Evolutionary conservation across 2,888 invertebrate genomes (phyloP), one percentile per base, ranked within the genome.

Genomic region (Lypha dubia): DNA sequence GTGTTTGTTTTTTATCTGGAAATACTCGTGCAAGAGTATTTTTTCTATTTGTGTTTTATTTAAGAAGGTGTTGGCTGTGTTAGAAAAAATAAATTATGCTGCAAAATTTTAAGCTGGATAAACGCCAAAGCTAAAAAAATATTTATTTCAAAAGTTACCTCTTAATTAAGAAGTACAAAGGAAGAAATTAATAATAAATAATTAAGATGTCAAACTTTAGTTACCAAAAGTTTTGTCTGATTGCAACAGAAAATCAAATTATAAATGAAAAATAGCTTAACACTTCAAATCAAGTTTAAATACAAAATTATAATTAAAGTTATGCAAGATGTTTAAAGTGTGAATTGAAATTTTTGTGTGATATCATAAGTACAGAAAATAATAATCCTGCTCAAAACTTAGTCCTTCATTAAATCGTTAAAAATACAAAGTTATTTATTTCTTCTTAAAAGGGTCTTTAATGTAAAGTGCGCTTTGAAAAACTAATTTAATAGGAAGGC

Each of bases 171-270:
- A 9, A 35, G 22, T 17, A 44, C 6, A 35, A 6, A 44, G 9
- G 3, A 32, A 32, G 49, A 15, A 28, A 24, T 74, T 35, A 70
- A 79, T 65, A 32, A 62, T 15, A 28, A 17, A 68, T 35, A 74
- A 79, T 70, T 79, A 60, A 83, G 63, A 74, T 79, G 65, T 83
- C 70, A 65, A 62, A 74, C 22, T 70, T 83, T 74, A 73, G 68
- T 62, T 53, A 53, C 53, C 13, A 28, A 73, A 73, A n/a, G n/a
- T 9, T 77, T 77, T 73, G 62, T 68, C 51, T 68, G 38, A 49
- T 28, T 71, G 5, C 20, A n/a, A 49, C 13, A 65, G 8, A 35
- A 62, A 81, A 56, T 9, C 41, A 56, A 38, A 35, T 38, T 20
- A 11, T 32, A 1, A n/a, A 7, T 41, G 41, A 28, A 38, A 56